Evolutionary conservation across 2,113 vertebrate genomes (phyloP).

Genomic region (Aegithalos caudatus): DNA sequence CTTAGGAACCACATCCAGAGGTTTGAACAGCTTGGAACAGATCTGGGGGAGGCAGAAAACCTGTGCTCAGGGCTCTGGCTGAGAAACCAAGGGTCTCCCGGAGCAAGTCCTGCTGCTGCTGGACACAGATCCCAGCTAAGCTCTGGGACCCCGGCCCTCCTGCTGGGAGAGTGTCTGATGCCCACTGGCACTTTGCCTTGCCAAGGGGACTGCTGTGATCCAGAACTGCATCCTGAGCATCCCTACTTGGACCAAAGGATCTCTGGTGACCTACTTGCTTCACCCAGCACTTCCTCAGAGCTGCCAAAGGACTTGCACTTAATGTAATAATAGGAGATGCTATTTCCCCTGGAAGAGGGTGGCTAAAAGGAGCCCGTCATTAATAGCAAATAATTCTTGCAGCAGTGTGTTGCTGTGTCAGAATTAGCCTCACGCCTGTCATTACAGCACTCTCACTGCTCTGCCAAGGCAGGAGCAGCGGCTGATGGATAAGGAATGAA

Average conservation of each 20-base stretch:
- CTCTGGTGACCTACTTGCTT: neutral
- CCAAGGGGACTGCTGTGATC: neutral
- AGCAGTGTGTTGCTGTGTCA: neutral
- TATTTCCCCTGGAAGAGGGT: neutral
- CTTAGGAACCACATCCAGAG: neutral
- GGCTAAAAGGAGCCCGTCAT: neutral
- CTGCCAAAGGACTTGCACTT: neutral
- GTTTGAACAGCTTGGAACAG: neutral
- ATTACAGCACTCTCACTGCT: neutral
- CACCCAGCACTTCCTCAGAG: neutral
- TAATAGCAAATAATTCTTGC: slow-evolving; percentile 11
- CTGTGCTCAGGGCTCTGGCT: neutral
- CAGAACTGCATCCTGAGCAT: neutral
- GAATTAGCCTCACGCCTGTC: neutral
- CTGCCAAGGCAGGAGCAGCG: neutral
- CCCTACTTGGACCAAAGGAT: neutral
- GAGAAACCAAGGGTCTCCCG: neutral
- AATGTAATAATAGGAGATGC: neutral
- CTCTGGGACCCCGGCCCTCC: neutral
- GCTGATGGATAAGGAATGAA: neutral
- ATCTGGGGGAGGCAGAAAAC: neutral
- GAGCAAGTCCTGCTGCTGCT: neutral
- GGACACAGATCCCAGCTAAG: neutral
- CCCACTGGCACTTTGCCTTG: neutral
- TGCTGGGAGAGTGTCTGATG: neutral